A percentile compares a stretch with the other conserved stretches of the same genome.
These are phyloP conservation scores for Gymnodraco acuticeps DNA, from an alignment of 2,797 vertebrate genomes.

Conservation along the genomic window DNA sequence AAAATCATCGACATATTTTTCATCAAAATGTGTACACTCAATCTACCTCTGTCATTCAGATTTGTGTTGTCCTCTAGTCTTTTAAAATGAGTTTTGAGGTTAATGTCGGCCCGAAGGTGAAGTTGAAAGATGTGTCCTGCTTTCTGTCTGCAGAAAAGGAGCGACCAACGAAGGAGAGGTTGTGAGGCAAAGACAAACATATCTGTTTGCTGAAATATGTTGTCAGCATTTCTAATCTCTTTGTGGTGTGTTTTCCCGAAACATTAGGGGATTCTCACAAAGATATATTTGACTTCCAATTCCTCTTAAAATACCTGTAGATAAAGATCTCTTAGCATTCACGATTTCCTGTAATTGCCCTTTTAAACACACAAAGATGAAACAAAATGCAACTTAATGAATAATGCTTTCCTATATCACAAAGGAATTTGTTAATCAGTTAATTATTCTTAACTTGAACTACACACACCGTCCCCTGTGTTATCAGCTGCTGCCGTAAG, in stretches of 20 bases:
- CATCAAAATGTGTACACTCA: neutral
- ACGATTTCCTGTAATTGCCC: neutral
- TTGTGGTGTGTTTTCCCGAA: neutral
- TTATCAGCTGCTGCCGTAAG: conserved; percentile 58
- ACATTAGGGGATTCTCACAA: neutral
- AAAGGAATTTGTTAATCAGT: neutral
- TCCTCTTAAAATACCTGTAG: neutral
- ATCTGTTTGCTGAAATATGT: neutral
- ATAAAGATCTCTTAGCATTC: neutral
- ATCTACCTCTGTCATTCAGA: neutral
- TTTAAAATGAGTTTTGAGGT: neutral
- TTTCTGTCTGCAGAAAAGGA: neutral
- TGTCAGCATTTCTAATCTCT: neutral
- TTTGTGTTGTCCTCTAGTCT: neutral
- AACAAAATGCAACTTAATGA: neutral
- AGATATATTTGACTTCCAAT: neutral
- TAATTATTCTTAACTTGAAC: neutral
- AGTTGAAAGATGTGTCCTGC: neutral
- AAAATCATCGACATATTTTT: neutral
- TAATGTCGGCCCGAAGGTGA: neutral
- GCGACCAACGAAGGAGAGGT: neutral
- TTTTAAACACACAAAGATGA: neutral
- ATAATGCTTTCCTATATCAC: neutral
- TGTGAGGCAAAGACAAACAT: neutral
- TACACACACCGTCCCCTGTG: conserved; percentile 10